Evolutionary conservation across 2,113 vertebrate species (phyloP).

Genomic region (Tragelaphus scriptus): DNA sequence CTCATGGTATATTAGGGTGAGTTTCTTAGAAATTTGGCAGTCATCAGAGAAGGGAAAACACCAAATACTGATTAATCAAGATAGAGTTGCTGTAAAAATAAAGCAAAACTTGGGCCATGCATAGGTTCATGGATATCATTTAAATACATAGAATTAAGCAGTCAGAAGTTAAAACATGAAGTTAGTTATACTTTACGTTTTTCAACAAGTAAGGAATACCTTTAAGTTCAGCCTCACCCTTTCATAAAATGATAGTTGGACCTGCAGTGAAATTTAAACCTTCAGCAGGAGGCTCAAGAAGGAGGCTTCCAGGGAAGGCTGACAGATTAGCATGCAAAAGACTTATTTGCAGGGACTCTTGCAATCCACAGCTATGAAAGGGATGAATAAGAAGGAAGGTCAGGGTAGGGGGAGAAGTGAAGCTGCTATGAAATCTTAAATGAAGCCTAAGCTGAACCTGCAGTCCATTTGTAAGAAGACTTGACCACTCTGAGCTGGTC

Average conservation of each 20-base stretch:
- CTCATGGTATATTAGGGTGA: background rate
- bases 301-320: background rate
- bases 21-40: background rate
- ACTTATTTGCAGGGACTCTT: background rate
- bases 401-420: background rate
- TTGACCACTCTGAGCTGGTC: background rate
- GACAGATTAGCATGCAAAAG: accelerated
- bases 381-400: background rate
- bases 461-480: background rate
- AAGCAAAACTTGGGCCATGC: background rate
- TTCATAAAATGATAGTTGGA: background rate
- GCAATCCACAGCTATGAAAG: background rate
- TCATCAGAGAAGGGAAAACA: background rate
- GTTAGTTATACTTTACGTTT: background rate
- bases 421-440: background rate
- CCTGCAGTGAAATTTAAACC: background rate
- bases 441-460: background rate
- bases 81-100: background rate
- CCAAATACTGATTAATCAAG: background rate
- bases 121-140: background rate
- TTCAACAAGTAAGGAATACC: background rate
- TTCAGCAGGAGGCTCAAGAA: background rate
- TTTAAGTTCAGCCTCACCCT: background rate
- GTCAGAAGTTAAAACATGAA: background rate
- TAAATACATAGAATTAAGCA: background rate